A percentile compares a stretch with the other conserved stretches of the same genome.
Conservation (phyloP, 2,113 vertebrate species). For the Pelecanoides urinatrix region DNA sequence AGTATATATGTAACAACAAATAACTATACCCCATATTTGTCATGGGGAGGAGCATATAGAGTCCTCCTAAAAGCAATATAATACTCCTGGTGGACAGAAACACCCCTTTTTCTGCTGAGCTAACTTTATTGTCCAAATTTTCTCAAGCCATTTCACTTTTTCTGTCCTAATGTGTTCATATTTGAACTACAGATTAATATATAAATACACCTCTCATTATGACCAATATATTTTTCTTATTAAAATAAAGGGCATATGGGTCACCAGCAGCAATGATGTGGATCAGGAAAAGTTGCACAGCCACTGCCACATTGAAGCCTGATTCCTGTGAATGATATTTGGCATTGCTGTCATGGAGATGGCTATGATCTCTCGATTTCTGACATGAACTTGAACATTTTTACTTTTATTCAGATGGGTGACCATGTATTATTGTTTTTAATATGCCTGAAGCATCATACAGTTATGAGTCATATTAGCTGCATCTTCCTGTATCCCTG, state of each 20-base stretch:
- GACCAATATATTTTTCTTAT: not conserved
- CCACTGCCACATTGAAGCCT: not conserved
- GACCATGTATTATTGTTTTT: not conserved
- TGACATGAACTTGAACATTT: not conserved
- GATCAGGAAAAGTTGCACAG: not conserved
- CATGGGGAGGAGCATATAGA: not conserved
- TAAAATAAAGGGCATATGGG: not conserved
- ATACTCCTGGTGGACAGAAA: not conserved
- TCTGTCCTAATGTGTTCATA: not conserved
- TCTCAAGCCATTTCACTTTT: not conserved
- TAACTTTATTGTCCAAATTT: not conserved
- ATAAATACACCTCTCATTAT: not conserved
- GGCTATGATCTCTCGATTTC: not conserved
- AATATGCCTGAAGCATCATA: not conserved
- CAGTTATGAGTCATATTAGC: not conserved
- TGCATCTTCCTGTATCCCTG: not conserved
- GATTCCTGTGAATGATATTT: not conserved
- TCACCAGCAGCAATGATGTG: not conserved
- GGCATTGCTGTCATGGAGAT: not conserved
- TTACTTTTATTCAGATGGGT: not conserved
- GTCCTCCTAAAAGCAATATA: not conserved
- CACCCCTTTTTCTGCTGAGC: not conserved
- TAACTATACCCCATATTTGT: not conserved
- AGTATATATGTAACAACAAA: not conserved
- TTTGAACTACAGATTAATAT: not conserved